Evolutionary conservation across 1,140 invertebrate genomes (phyloP).

Genomic region (Rhyacophila brunnea): DNA sequence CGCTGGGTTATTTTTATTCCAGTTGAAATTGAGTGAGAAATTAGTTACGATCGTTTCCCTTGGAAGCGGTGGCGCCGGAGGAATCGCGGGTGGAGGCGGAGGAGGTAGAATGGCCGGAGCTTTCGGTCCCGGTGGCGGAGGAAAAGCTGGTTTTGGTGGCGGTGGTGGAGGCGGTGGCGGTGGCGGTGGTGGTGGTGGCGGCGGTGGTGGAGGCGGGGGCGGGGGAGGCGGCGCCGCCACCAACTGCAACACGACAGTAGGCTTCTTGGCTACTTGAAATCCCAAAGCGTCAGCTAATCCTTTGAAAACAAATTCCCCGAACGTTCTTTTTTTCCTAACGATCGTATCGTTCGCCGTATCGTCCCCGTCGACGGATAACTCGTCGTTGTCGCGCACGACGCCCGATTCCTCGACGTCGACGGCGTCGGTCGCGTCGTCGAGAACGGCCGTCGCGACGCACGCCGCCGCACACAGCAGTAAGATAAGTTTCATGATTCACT

Average conservation of each 20-base stretch:
- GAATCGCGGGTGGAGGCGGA: slow-evolving; percentile 35
- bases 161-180: slow-evolving; percentile 29
- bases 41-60: slow-evolving; percentile 28
- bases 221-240: slow-evolving; percentile 47
- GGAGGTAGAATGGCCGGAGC: slow-evolving; percentile 26
- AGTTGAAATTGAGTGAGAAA: slow-evolving; percentile 32
- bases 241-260: slow-evolving; percentile 44
- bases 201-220: slow-evolving; percentile 42
- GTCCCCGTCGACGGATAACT: slow-evolving; percentile 1
- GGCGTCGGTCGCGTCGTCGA: no score
- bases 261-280: slow-evolving; percentile 48
- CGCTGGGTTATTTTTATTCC: slow-evolving; percentile 36
- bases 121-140: slow-evolving; percentile 28
- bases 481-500: slow-evolving; percentile 28
- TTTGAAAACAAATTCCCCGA: slow-evolving; percentile 52
- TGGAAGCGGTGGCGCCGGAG: slow-evolving; percentile 40
- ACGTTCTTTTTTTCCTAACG: slow-evolving; percentile 51
- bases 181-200: slow-evolving; percentile 34
- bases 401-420: not conserved
- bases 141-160: slow-evolving; percentile 34
- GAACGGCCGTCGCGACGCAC: slow-evolving; percentile 6
- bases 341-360: slow-evolving; percentile 32
- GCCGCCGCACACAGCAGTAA: slow-evolving; percentile 13
- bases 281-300: slow-evolving; percentile 51
- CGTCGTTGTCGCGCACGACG: not conserved